Evolutionary conservation across 92 coral and sea anemone species (phyloP), one percentile per base, ranked within the genome.

Genomic region (Actinernus sp.): DNA sequence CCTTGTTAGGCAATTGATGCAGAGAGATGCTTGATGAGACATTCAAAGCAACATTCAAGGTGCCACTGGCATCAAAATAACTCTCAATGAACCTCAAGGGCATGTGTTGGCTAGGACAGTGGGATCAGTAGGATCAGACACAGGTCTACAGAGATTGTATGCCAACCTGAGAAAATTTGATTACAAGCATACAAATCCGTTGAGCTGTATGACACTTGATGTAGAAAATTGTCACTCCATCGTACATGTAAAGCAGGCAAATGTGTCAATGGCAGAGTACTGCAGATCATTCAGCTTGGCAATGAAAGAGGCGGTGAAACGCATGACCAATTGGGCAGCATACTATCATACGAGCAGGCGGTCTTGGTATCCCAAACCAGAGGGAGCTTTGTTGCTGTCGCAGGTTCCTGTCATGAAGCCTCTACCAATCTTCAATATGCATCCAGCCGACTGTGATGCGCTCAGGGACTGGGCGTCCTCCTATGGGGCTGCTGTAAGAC

Each of bases 171-270:
- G 49, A 47, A 39, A 12, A 57, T 58, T 49, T 24, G 31, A 72
- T 51, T 53, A 73, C 69, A 47, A 43, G 21, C 19, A 71, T 0
- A 55, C 73, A 19, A 53, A 81, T 53, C 75, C 81, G 8, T 33
- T 74, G 30, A 75, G 85, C 63, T 87, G 88, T 43, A 87, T 86
- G 87, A 79, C 87, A 28, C 40, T 86, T 2, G 89, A 83, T 49
- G 65, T 76, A 7, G 85, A 84, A 37, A 85, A 85, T 53, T 85
- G 91, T 29, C 86, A 78, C 33, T 74, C 86, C 24, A 72, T 73
- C 16, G 81, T 78, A 4, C 85, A 78, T 26, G 18, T 49, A 27
- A 84, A 84, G 67, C 69, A 76, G 53, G 75, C 71, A 26, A 83
- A 83, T 75, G 58, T 74, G 90, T 68, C 79, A 7, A 67, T 69